phyloP scores from a whole-genome alignment of 2,888 invertebrate species.

The Eueremaeus valkanovi region DNA sequence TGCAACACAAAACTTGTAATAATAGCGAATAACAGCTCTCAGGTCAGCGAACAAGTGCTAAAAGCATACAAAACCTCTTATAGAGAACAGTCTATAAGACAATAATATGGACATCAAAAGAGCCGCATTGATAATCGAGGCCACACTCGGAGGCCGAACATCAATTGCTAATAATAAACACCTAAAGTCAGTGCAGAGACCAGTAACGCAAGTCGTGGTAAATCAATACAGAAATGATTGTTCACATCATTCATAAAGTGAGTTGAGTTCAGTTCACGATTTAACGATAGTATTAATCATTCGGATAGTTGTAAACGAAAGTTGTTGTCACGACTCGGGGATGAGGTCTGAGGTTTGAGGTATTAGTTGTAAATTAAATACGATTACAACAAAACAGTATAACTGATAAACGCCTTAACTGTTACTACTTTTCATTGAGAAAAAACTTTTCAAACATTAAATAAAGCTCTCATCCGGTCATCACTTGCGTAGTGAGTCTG shows the following conservation, averaged over 20 bases:
- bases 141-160: not conserved
- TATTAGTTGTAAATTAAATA: not conserved
- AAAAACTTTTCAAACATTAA: not conserved
- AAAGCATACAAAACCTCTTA: not conserved
- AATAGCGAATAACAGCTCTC: not conserved
- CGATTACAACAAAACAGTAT: not conserved
- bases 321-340: slow-evolving; percentile 9
- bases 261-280: slow-evolving; percentile 19
- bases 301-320: not conserved
- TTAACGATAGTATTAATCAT: not conserved
- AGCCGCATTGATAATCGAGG: slow-evolving; percentile 7
- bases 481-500: not conserved
- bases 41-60: slow-evolving; percentile 34
- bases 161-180: not conserved
- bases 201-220: not conserved
- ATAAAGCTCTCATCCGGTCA: slow-evolving; percentile 21
- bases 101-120: slow-evolving; percentile 14
- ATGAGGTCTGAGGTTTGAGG: not conserved
- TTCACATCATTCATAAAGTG: slow-evolving; percentile 14
- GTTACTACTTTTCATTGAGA: slow-evolving; percentile 13
- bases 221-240: not conserved
- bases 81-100: slow-evolving; percentile 15
- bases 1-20: not conserved
- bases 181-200: not conserved
- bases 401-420: not conserved